A percentile compares a stretch with the other conserved stretches of the same genome.
Conservation (phyloP, 2,888 invertebrate species). For the Ormyrus rosae region DNA sequence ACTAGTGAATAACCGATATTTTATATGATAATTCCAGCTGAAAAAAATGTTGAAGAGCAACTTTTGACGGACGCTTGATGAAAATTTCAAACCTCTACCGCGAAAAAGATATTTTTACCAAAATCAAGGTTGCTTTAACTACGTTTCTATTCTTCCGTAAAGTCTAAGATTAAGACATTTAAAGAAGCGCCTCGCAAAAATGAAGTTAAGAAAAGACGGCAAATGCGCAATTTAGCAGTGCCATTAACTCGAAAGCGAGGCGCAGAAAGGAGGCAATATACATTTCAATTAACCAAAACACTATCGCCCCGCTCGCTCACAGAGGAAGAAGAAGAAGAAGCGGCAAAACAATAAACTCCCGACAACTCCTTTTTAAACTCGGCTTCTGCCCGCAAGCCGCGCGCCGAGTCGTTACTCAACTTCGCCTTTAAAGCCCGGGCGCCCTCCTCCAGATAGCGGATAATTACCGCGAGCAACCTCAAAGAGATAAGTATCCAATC, state of each 20-base stretch:
- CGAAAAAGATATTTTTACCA: too few species aligned
- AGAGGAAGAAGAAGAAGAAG: neutral
- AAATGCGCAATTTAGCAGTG: neutral
- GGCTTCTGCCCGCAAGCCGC: neutral
- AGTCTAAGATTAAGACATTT: too few species aligned
- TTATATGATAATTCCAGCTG: too few species aligned
- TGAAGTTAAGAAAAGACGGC: too few species aligned
- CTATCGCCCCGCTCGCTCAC: neutral
- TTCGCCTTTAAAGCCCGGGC: constrained; percentile 32
- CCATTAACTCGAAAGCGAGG: neutral
- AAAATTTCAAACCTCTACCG: too few species aligned
- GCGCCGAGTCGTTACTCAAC: constrained; percentile 44
- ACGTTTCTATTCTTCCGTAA: too few species aligned
- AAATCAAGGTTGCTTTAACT: too few species aligned
- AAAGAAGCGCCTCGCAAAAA: neutral
- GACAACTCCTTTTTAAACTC: constrained; percentile 43
- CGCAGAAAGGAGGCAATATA: constrained; percentile 23
- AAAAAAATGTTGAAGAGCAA: too few species aligned
- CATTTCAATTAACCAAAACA: constrained; percentile 51
- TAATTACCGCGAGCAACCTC: constrained; percentile 52
- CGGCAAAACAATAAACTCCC: constrained; percentile 49
- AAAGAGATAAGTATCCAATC: constrained; percentile 57
- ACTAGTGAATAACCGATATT: too few species aligned
- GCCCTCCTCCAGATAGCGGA: constrained; percentile 43
- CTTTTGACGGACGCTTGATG: too few species aligned